A percentile compares a stretch with the other conserved stretches of the same genome.
Evolutionary conservation across 2,888 invertebrate species (phyloP).

Genomic region (Chesias legatella): DNA sequence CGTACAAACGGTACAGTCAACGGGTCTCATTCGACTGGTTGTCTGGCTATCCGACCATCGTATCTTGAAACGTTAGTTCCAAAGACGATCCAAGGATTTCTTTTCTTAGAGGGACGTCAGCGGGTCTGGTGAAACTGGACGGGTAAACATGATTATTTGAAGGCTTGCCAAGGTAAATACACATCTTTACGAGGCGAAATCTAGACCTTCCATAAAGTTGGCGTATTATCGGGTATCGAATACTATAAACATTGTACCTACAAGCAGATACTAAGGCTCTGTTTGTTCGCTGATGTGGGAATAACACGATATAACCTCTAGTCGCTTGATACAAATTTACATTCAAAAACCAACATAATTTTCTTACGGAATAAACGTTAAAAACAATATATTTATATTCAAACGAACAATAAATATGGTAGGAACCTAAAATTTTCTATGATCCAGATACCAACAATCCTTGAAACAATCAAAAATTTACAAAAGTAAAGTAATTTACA

Average conservation of each 20-base stretch:
- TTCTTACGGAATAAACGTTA: too few species aligned
- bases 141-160: conserved; percentile 19
- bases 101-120: conserved; percentile 5
- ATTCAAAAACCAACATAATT: not conserved
- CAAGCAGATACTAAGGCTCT: conserved; percentile 14
- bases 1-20: conserved; percentile 2
- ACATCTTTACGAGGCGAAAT: conserved; percentile 25
- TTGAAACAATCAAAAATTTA: too few species aligned
- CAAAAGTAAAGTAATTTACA: too few species aligned
- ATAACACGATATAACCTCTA: conserved; percentile 10
- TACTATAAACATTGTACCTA: conserved; percentile 13
- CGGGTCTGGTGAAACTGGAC: conserved; percentile 10
- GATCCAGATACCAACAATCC: too few species aligned
- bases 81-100: too few species aligned
- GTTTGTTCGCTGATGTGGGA: conserved; percentile 20
- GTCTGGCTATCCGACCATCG: conserved; percentile 8
- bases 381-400: too few species aligned
- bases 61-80: conserved; percentile 11
- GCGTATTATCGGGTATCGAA: conserved; percentile 10
- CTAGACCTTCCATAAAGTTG: conserved; percentile 23
- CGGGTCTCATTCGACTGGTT: conserved; percentile 10
- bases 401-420: too few species aligned
- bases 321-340: conserved; percentile 1
- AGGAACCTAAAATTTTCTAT: too few species aligned
- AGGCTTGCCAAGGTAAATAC: conserved; percentile 23